phyloP scores from a whole-genome alignment of 2,113 vertebrate species.

The Siniperca knerii region DNA sequence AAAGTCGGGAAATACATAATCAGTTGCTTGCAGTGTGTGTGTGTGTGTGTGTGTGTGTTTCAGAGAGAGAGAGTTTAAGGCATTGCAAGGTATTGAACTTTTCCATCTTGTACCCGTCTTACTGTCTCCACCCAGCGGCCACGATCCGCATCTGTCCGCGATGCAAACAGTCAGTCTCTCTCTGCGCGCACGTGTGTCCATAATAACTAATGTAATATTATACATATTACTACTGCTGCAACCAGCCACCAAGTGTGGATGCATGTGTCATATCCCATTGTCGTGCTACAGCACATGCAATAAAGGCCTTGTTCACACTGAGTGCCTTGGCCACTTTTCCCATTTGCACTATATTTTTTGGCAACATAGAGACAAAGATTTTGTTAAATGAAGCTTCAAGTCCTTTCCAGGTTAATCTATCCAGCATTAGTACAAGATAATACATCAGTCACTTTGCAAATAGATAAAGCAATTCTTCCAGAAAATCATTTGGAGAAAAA shows the following conservation, averaged over 20 bases:
- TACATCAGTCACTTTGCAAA: too few species aligned
- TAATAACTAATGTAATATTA: neutral
- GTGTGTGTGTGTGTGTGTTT: too few species aligned
- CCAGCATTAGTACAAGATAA: too few species aligned
- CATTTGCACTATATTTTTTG: too few species aligned
- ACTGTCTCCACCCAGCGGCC: slow-evolving; percentile 41
- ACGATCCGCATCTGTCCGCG: neutral
- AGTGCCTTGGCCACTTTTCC: too few species aligned
- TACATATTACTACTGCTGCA: neutral
- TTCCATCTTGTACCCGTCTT: too few species aligned
- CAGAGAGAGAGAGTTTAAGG: neutral
- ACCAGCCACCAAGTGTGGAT: neutral
- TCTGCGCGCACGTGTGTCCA: neutral
- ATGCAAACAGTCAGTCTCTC: neutral
- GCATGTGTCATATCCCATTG: neutral
- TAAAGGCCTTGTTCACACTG: neutral
- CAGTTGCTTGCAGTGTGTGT: too few species aligned
- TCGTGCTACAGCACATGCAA: neutral
- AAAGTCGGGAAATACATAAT: neutral
- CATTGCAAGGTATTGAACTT: neutral
- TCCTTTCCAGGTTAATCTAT: neutral
- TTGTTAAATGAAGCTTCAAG: neutral
- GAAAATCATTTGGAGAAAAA: too few species aligned
- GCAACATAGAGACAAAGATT: too few species aligned
- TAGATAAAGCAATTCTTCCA: too few species aligned